These are phyloP conservation scores for Neopipo cinnamomea DNA, from an alignment of 2,113 vertebrate genomes.

Conservation along the genomic window DNA sequence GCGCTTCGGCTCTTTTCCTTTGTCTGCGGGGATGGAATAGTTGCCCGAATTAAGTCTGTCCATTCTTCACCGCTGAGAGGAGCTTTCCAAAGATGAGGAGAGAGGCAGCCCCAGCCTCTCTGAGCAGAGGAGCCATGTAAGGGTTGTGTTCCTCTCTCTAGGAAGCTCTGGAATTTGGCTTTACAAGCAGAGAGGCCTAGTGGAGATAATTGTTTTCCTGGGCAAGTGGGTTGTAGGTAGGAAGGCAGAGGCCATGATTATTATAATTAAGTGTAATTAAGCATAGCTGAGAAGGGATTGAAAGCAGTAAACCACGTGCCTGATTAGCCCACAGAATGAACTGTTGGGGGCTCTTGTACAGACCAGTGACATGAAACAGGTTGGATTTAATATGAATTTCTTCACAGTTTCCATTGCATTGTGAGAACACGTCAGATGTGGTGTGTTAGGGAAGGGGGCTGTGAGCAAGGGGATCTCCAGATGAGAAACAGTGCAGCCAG, in stretches of 20 bases:
- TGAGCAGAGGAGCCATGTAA: background rate
- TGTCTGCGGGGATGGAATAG: background rate
- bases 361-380: background rate
- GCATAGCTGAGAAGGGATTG: background rate
- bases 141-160: background rate
- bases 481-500: rapidly evolving
- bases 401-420: background rate
- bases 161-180: background rate
- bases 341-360: background rate
- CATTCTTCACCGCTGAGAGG: background rate
- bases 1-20: background rate
- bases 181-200: rapidly evolving
- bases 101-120: background rate
- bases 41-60: background rate
- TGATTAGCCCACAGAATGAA: background rate
- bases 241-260: background rate
- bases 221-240: background rate
- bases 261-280: background rate
- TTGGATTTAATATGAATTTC: background rate
- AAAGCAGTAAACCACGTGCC: background rate
- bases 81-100: background rate
- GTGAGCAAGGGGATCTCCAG: background rate
- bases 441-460: rapidly evolving
- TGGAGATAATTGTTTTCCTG: background rate
- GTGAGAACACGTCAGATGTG: rapidly evolving